Conservation (phyloP, 2,888 invertebrate species). For the Apocheima hispidaria region DNA sequence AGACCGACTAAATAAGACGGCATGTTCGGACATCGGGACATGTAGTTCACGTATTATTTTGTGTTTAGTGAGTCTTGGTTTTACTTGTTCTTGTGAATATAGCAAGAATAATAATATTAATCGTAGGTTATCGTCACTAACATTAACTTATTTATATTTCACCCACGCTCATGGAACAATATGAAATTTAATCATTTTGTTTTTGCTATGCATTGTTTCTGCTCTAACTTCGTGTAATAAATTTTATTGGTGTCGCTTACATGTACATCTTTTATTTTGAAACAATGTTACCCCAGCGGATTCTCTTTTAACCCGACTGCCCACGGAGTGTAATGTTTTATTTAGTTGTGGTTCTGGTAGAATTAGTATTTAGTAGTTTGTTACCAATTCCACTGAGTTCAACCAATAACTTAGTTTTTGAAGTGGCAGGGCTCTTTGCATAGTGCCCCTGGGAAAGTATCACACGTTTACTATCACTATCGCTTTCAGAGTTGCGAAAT, state of each 20-base stretch:
- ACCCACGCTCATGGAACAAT: conserved; percentile 31
- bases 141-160: conserved; percentile 39
- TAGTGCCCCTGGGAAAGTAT: too few relatives aligned
- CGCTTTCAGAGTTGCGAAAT: too few relatives aligned
- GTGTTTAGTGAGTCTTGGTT: conserved; percentile 87
- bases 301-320: too few relatives aligned
- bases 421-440: too few relatives aligned
- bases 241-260: conserved; percentile 71
- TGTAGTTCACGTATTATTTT: conserved; percentile 68
- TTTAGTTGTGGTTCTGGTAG: too few relatives aligned
- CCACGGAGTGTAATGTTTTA: too few relatives aligned
- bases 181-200: conserved; percentile 45
- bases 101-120: conserved; percentile 60
- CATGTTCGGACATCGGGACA: conserved; percentile 67
- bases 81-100: conserved; percentile 74
- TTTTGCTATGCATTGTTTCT: conserved; percentile 73
- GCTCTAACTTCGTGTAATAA: conserved; percentile 72
- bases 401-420: too few relatives aligned
- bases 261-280: conserved; percentile 49
- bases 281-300: too few relatives aligned
- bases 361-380: too few relatives aligned
- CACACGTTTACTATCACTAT: too few relatives aligned
- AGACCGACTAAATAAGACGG: conserved; percentile 84
- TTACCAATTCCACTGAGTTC: too few relatives aligned
- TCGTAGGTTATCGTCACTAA: conserved; percentile 45